A percentile compares a stretch with the other conserved stretches of the same genome.
These are phyloP conservation scores for Boleophthalmus pectinirostris DNA, from an alignment of 2,113 vertebrate species.

Conservation along the genomic window DNA sequence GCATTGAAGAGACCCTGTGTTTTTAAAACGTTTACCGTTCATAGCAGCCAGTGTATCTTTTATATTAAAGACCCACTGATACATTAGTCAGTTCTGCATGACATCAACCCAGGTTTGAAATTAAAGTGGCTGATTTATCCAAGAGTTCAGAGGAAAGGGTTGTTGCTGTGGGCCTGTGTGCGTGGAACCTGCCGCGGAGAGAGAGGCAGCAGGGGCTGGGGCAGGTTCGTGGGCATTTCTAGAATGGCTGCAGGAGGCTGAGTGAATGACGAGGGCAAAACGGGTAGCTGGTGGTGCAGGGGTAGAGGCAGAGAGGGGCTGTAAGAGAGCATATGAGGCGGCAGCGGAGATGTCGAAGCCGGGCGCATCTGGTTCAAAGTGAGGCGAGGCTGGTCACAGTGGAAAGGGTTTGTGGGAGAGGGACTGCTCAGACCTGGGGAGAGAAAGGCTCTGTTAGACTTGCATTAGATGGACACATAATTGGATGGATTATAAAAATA, in stretches of 20 bases:
- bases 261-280: conserved; percentile 83
- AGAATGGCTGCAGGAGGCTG: conserved; percentile 75
- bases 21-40: conserved; percentile 49
- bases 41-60: conserved; percentile 62
- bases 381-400: conserved; percentile 84
- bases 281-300: conserved; percentile 79
- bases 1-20: conserved; percentile 42
- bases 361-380: conserved; percentile 93
- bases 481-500: too few species aligned
- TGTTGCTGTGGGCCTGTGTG: conserved; percentile 75
- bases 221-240: conserved; percentile 80
- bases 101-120: conserved; percentile 50
- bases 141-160: conserved; percentile 73
- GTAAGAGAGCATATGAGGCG: conserved; percentile 79
- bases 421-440: conserved; percentile 84
- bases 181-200: conserved; percentile 63
- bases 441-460: not conserved
- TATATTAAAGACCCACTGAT: conserved; percentile 45
- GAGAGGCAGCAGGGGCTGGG: conserved; percentile 84
- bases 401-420: conserved; percentile 91
- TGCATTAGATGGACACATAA: not conserved
- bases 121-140: conserved; percentile 18
- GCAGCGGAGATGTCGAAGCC: conserved; percentile 81
- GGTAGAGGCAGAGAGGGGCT: conserved; percentile 88
- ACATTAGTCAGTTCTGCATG: conserved; percentile 38